Conservation (phyloP, 1,140 invertebrate species). For the Ips typographus region DNA sequence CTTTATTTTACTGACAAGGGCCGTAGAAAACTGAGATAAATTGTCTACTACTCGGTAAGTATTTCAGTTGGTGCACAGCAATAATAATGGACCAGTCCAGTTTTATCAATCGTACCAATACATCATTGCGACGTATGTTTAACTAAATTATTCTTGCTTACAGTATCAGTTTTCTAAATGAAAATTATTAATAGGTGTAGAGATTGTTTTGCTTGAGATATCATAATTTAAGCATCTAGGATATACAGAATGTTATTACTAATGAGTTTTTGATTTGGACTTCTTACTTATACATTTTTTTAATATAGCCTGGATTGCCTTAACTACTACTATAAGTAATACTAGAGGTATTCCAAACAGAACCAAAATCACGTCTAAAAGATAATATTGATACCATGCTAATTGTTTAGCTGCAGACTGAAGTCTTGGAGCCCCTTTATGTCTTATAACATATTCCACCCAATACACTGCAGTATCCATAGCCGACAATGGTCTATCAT, state of each 20-base stretch:
- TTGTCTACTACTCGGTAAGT: background rate
- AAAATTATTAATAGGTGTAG: background rate
- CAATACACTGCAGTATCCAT: constrained; percentile 58
- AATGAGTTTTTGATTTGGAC: too few relatives aligned
- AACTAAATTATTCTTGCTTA: too few relatives aligned
- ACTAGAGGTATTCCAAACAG: background rate
- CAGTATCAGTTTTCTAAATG: background rate
- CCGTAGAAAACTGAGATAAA: constrained; percentile 11
- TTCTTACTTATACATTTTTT: too few relatives aligned
- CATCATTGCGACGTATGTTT: too few relatives aligned
- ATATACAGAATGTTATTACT: too few relatives aligned
- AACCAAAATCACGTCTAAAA: constrained; percentile 33
- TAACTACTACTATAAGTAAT: background rate
- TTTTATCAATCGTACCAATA: background rate
- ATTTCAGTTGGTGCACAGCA: background rate
- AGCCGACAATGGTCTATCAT: constrained; percentile 62
- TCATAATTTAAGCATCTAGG: too few relatives aligned
- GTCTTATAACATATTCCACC: constrained; percentile 53
- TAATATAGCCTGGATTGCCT: background rate
- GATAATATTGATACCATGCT: constrained; percentile 38
- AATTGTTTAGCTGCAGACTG: constrained; percentile 45
- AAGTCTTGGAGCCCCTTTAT: constrained; percentile 53
- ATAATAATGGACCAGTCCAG: background rate
- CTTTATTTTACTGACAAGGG: background rate
- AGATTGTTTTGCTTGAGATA: too few relatives aligned